Conservation (phyloP, 2,888 invertebrate genomes). For the Lithophane ornitopus region DNA sequence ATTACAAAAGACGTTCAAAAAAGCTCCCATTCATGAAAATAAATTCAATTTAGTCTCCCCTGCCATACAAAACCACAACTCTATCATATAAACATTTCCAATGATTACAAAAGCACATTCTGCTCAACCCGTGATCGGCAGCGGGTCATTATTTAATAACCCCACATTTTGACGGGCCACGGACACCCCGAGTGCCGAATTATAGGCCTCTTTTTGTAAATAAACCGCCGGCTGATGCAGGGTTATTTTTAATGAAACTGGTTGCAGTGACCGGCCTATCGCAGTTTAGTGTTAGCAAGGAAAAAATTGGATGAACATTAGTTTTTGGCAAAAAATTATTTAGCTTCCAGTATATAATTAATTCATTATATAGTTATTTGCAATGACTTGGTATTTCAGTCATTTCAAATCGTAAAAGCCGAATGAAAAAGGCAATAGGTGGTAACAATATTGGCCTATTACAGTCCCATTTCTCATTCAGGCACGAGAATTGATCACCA, state of each 20-base stretch:
- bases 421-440: background rate
- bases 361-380: conserved; percentile 36
- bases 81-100: conserved; percentile 50
- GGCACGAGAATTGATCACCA: too few relatives aligned
- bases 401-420: background rate
- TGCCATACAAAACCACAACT: conserved; percentile 52
- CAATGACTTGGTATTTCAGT: conserved; percentile 55
- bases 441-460: too few relatives aligned
- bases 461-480: too few relatives aligned
- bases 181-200: conserved; percentile 83
- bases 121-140: conserved; percentile 70
- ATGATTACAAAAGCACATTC: conserved; percentile 55
- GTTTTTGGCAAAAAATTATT: conserved; percentile 16
- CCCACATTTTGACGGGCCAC: conserved; percentile 74
- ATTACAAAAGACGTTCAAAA: conserved; percentile 3
- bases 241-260: conserved; percentile 61
- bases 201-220: conserved; percentile 87
- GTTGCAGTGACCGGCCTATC: conserved; percentile 33
- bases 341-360: background rate
- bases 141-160: conserved; percentile 87
- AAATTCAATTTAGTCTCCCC: conserved; percentile 46
- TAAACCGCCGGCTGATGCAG: conserved; percentile 78
- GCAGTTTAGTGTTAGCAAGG: conserved; percentile 55
- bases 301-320: conserved; percentile 17
- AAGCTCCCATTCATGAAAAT: conserved; percentile 39